phyloP scores from a whole-genome alignment of 2,888 invertebrate genomes.

The Psylliodes chrysocephalus region DNA sequence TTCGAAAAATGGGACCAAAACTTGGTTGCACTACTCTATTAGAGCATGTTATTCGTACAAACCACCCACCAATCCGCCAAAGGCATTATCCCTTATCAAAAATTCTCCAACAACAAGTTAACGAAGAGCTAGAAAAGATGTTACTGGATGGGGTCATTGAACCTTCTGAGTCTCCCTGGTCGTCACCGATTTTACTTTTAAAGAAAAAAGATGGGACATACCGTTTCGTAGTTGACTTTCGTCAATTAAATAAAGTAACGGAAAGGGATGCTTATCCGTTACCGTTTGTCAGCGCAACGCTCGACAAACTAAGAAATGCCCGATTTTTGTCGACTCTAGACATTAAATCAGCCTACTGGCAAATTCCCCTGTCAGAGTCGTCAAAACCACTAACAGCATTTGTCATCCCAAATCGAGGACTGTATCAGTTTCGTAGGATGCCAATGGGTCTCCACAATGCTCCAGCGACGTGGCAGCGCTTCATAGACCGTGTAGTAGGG shows the following conservation, averaged over 20 bases:
- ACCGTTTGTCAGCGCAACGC: conserved; percentile 31
- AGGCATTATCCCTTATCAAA: conserved; percentile 28
- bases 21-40: no score
- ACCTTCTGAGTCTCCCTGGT: conserved; percentile 47
- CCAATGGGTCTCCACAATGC: conserved; percentile 48
- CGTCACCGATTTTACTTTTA: conserved; percentile 47
- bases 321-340: no score
- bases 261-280: conserved; percentile 32
- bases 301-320: conserved; percentile 32
- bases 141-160: conserved; percentile 43
- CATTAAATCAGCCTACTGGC: conserved; percentile 52
- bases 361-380: no score
- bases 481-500: no score
- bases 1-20: no score
- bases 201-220: conserved; percentile 1
- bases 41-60: conserved; percentile 34
- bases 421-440: no score
- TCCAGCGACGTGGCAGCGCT: conserved; percentile 43
- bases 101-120: conserved; percentile 21
- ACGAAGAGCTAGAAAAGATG: conserved; percentile 46
- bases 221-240: no score
- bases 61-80: conserved; percentile 37
- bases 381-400: conserved; percentile 51
- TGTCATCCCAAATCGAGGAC: conserved; percentile 42
- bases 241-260: conserved; percentile 25